Evolutionary conservation across 2,113 vertebrate genomes (phyloP).

Genomic region (Petrocephalus zakoni): DNA sequence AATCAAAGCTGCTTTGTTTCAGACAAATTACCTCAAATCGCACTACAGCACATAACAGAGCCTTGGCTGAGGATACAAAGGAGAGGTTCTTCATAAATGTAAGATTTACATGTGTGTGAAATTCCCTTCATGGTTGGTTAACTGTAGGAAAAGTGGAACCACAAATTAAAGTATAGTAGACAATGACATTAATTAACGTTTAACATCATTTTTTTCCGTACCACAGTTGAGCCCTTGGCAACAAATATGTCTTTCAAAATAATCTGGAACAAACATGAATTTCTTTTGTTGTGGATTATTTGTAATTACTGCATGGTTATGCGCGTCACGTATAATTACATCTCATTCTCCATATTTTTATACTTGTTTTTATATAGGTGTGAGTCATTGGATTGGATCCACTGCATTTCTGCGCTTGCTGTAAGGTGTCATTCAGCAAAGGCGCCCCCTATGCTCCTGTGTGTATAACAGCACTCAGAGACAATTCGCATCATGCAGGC

Average conservation of each 20-base stretch:
- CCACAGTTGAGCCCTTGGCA: not conserved
- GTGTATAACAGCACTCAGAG: not conserved
- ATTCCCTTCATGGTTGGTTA: not conserved
- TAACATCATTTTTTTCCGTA: not conserved
- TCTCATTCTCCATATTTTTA: not conserved
- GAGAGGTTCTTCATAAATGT: not conserved
- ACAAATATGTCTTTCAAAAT: not conserved
- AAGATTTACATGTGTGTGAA: not conserved
- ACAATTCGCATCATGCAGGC: not conserved
- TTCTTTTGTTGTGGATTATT: not conserved
- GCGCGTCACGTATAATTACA: not conserved
- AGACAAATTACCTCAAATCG: conserved; percentile 35
- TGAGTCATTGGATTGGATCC: not conserved
- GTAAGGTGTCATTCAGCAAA: not conserved
- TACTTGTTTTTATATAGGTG: not conserved
- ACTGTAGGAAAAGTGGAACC: not conserved
- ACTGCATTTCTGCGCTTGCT: not conserved
- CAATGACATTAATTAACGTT: not conserved
- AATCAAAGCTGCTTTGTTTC: conserved; percentile 48
- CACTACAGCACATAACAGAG: not conserved
- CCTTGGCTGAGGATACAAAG: not conserved
- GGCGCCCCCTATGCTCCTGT: not conserved
- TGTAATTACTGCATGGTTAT: not conserved
- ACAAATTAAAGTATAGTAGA: not conserved
- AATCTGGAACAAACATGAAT: not conserved